Conservation (phyloP, 2,113 vertebrate species). For the Vanacampus margaritifer region DNA sequence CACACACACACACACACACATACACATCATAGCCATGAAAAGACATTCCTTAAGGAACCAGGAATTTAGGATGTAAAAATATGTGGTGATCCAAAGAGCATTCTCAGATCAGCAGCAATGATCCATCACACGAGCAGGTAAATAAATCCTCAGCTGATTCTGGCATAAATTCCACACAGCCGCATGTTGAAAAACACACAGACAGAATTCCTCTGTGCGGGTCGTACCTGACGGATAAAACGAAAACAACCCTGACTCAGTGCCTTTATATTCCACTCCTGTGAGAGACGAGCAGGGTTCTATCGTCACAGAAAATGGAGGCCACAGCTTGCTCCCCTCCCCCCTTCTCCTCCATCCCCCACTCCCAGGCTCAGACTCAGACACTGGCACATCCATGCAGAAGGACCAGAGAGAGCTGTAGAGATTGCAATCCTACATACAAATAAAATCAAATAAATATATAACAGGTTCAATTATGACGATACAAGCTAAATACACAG, state of each 20-base stretch:
- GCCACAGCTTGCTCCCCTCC: constrained; percentile 74
- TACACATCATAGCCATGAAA: neutral
- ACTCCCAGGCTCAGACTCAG: constrained; percentile 63
- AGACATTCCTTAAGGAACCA: constrained; percentile 7
- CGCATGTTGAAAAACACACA: constrained; percentile 46
- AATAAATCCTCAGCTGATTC: constrained; percentile 64
- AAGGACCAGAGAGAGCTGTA: constrained; percentile 66
- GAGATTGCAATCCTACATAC: constrained; percentile 65
- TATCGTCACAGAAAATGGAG: constrained; percentile 79
- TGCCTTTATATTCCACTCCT: constrained; percentile 68
- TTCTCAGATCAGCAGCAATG: constrained; percentile 58
- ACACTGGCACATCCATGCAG: constrained; percentile 73
- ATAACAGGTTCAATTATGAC: constrained; percentile 2
- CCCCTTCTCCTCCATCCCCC: constrained; percentile 73
- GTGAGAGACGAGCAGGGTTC: constrained; percentile 72
- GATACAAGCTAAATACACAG: constrained; percentile 26
- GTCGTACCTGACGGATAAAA: constrained; percentile 67
- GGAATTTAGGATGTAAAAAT: constrained; percentile 33
- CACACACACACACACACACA: neutral
- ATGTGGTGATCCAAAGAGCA: constrained; percentile 51
- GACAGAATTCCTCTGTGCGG: constrained; percentile 51
- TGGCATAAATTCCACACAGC: constrained; percentile 60
- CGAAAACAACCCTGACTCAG: constrained; percentile 62
- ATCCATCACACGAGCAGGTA: constrained; percentile 55
- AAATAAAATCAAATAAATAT: constrained; percentile 7